A percentile compares a stretch with the other conserved stretches of the same genome.
phyloP scores from a whole-genome alignment of 2,888 invertebrate species.

The Dexiosoma caninum region DNA sequence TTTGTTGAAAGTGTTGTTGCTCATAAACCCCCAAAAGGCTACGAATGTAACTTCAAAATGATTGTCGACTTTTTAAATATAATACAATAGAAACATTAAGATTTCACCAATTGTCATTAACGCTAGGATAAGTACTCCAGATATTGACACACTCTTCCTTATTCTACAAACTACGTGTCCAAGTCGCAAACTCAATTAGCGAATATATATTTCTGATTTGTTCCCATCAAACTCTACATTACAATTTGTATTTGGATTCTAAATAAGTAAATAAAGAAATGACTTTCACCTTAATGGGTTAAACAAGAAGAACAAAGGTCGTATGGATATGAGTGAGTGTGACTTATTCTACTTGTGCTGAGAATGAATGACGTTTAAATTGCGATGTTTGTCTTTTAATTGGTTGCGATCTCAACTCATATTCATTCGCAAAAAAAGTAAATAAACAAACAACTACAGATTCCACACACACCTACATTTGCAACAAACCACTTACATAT shows the following conservation, averaged over 20 bases:
- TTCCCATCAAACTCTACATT: too few relatives aligned
- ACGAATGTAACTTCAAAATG: not conserved
- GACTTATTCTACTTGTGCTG: constrained; percentile 2
- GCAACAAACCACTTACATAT: not conserved
- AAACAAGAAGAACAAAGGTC: not conserved
- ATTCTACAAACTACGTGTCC: too few relatives aligned
- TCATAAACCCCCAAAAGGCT: not conserved
- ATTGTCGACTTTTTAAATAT: not conserved
- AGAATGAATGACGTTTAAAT: constrained; percentile 56
- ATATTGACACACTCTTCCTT: too few relatives aligned
- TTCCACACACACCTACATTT: not conserved
- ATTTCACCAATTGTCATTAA: too few relatives aligned
- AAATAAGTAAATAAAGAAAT: not conserved
- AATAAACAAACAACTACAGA: constrained; percentile 5
- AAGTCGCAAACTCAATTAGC: too few relatives aligned
- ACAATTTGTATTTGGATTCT: too few relatives aligned
- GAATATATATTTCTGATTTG: too few relatives aligned
- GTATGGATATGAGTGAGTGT: not conserved
- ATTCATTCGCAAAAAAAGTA: constrained; percentile 25
- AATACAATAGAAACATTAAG: too few relatives aligned
- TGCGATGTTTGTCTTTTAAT: constrained; percentile 62
- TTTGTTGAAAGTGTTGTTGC: not conserved
- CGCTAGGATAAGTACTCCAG: too few relatives aligned
- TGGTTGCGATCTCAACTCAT: constrained; percentile 58
- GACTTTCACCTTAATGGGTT: constrained; percentile 8